Evolutionary conservation across 2,113 vertebrate species (phyloP).

Genomic region (Nerophis ophidion): DNA sequence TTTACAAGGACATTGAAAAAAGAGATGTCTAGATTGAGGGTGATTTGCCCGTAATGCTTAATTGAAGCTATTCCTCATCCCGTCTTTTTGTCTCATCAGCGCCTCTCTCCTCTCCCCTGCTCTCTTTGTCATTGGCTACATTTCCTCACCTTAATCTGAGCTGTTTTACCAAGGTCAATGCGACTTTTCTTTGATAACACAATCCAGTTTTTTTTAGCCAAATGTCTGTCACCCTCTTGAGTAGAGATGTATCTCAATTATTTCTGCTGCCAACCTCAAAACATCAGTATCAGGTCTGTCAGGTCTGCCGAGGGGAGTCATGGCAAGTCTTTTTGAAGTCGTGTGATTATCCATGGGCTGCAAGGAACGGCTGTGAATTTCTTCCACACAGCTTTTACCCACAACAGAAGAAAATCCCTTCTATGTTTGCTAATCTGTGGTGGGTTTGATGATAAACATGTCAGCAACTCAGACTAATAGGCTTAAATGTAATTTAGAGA

Average conservation of each 20-base stretch:
- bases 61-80: constrained; percentile 56
- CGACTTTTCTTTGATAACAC: constrained; percentile 57
- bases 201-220: constrained; percentile 51
- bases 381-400: constrained; percentile 27
- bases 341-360: constrained; percentile 44
- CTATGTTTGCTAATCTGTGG: constrained; percentile 49
- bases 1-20: constrained; percentile 56
- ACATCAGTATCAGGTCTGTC: constrained; percentile 45
- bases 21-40: constrained; percentile 53
- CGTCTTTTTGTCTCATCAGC: constrained; percentile 44
- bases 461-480: constrained; percentile 42
- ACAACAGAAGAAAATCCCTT: constrained; percentile 40
- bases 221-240: constrained; percentile 45
- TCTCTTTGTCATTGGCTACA: constrained; percentile 19
- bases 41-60: constrained; percentile 52
- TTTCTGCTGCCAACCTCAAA: constrained; percentile 52
- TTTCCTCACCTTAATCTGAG: constrained; percentile 16
- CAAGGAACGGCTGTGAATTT: constrained; percentile 41
- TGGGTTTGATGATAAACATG: constrained; percentile 42
- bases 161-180: constrained; percentile 52
- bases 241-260: constrained; percentile 65
- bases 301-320: constrained; percentile 37
- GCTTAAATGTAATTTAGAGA: constrained; percentile 37
- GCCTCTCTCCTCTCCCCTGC: constrained; percentile 28
- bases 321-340: constrained; percentile 56